A percentile compares a stretch with the other conserved stretches of the same genome.
Conservation (phyloP, 2,113 vertebrate genomes). For the Lichenostomus cassidix region DNA sequence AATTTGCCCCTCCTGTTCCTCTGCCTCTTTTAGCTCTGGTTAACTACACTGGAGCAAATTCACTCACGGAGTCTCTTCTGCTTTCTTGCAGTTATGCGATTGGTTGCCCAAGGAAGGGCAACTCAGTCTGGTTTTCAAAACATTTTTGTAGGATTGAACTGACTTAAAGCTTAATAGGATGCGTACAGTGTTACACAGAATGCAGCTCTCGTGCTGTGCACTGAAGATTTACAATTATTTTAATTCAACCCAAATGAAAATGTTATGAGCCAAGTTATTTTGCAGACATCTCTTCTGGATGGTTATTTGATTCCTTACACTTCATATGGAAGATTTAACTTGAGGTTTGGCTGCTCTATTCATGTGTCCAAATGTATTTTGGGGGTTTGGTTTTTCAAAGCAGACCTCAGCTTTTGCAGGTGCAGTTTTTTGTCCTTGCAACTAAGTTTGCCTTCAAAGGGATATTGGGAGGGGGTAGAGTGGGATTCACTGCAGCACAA, state of each 20-base stretch:
- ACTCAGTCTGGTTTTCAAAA: constrained; percentile 29
- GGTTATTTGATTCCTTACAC: constrained; percentile 59
- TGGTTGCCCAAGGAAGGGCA: not conserved
- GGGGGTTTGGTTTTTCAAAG: not conserved
- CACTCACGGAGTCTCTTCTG: not conserved
- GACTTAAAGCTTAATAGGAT: constrained; percentile 4
- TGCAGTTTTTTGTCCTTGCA: not conserved
- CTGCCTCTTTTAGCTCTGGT: constrained; percentile 23
- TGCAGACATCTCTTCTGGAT: constrained; percentile 56
- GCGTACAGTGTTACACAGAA: not conserved
- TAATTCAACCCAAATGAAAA: constrained; percentile 72
- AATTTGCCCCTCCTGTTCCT: not conserved
- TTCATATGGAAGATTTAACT: constrained; percentile 53
- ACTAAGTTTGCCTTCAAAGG: not conserved
- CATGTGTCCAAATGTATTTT: not conserved
- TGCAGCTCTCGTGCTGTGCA: constrained; percentile 3
- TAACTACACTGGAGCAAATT: not conserved
- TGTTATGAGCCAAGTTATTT: constrained; percentile 55
- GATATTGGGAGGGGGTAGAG: not conserved
- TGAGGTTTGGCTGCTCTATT: constrained; percentile 19
- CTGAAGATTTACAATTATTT: constrained; percentile 64
- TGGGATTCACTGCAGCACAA: not conserved
- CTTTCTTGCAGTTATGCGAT: not conserved
- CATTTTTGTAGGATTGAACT: constrained; percentile 9
- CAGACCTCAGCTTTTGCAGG: constrained; percentile 29